Conservation (phyloP, 2,888 invertebrate species). For the Pollenia angustigena region DNA sequence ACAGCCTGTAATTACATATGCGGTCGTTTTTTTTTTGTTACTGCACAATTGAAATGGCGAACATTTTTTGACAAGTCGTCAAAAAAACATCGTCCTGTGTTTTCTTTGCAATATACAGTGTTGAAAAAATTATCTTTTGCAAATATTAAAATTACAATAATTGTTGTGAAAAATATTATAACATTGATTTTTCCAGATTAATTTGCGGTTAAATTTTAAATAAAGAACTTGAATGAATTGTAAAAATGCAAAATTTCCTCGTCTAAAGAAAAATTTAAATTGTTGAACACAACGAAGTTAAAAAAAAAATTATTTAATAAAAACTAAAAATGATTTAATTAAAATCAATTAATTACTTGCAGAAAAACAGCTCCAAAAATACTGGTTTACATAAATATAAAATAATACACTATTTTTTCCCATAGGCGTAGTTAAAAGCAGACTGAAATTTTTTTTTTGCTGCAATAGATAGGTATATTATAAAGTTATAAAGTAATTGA, state of each 20-base stretch:
- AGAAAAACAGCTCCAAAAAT: not conserved
- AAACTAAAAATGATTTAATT: constrained; percentile 38
- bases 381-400: not conserved
- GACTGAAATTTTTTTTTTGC: constrained; percentile 18
- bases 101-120: constrained; percentile 56
- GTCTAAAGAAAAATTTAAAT: constrained; percentile 44
- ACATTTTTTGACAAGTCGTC: constrained; percentile 72
- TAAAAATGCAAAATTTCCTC: constrained; percentile 35
- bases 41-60: constrained; percentile 73
- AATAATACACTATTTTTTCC: constrained; percentile 20
- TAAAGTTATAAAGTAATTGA: constrained; percentile 7
- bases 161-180: constrained; percentile 2
- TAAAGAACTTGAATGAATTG: constrained; percentile 35
- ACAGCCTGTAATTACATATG: constrained; percentile 23
- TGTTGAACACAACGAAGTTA: constrained; percentile 33
- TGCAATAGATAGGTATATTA: constrained; percentile 18
- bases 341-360: not conserved
- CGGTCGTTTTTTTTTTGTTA: constrained; percentile 56
- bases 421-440: constrained; percentile 35
- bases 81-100: constrained; percentile 59
- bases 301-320: constrained; percentile 10
- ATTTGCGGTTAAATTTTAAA: constrained; percentile 31
- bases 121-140: constrained; percentile 41
- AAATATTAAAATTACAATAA: constrained; percentile 49
- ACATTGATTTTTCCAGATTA: constrained; percentile 7